These are phyloP conservation scores for Bucco capensis DNA, from an alignment of 2,113 vertebrate genomes.

Conservation along the genomic window DNA sequence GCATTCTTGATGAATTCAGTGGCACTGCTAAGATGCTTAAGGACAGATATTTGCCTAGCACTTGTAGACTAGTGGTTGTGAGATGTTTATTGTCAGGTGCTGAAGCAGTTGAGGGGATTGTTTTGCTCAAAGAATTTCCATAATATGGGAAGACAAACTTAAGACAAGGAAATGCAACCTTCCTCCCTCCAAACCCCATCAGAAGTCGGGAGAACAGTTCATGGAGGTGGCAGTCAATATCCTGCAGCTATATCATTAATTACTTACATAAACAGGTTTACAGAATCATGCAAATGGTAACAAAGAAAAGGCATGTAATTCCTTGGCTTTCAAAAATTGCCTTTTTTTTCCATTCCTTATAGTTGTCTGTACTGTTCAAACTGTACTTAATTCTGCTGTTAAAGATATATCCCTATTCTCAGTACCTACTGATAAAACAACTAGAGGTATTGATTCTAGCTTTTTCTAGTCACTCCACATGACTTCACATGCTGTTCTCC, in stretches of 20 bases:
- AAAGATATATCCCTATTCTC: not conserved
- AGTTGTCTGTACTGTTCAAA: not conserved
- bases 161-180: too few relatives aligned
- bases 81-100: too few relatives aligned
- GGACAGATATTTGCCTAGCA: not conserved
- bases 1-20: not conserved
- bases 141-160: too few relatives aligned
- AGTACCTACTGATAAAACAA: not conserved
- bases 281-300: not conserved
- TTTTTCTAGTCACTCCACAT: not conserved
- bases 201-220: not conserved
- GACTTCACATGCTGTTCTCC: not conserved
- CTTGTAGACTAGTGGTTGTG: too few relatives aligned
- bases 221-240: not conserved
- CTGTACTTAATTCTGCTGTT: not conserved
- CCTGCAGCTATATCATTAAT: not conserved
- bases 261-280: not conserved
- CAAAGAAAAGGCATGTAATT: not conserved
- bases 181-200: too few relatives aligned
- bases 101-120: too few relatives aligned
- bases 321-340: not conserved
- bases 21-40: not conserved
- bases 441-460: accelerated
- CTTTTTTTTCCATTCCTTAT: not conserved
- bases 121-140: too few relatives aligned